These are phyloP conservation scores for Strix aluco DNA, from an alignment of 2,113 vertebrate genomes.

Conservation along the genomic window DNA sequence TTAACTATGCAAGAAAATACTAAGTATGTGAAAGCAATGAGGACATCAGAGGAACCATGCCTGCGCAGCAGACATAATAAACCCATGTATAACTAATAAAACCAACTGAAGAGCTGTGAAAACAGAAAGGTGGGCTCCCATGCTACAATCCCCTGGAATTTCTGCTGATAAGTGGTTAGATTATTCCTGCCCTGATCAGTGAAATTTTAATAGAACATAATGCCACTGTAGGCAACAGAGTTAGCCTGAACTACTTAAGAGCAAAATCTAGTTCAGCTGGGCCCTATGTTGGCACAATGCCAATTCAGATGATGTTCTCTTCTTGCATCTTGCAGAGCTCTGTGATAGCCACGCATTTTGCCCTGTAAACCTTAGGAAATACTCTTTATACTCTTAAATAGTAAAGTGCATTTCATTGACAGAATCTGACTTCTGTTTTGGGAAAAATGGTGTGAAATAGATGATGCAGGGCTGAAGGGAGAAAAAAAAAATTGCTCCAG, in stretches of 20 bases:
- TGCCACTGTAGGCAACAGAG: not conserved
- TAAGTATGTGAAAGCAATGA: not conserved
- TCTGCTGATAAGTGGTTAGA: not conserved
- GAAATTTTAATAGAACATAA: not conserved
- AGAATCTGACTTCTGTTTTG: not conserved
- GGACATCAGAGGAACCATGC: not conserved
- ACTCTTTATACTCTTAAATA: not conserved
- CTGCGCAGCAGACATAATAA: not conserved
- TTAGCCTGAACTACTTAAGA: not conserved
- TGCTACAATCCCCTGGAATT: not conserved
- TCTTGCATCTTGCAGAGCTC: not conserved
- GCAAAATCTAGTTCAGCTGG: not conserved
- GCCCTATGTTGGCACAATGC: not conserved
- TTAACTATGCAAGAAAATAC: not conserved
- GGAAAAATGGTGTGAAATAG: not conserved
- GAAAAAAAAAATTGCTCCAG: not conserved
- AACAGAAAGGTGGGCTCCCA: not conserved
- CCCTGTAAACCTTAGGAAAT: not conserved
- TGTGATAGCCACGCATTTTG: not conserved
- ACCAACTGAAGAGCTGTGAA: not conserved
- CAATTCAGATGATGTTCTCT: not conserved
- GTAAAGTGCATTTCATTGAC: not conserved
- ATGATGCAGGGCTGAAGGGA: not conserved
- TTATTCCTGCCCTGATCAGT: not conserved
- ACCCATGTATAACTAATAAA: not conserved